Base-by-base conservation (phyloP, 2,113 vertebrate species). In the Clupea harengus region DNA sequence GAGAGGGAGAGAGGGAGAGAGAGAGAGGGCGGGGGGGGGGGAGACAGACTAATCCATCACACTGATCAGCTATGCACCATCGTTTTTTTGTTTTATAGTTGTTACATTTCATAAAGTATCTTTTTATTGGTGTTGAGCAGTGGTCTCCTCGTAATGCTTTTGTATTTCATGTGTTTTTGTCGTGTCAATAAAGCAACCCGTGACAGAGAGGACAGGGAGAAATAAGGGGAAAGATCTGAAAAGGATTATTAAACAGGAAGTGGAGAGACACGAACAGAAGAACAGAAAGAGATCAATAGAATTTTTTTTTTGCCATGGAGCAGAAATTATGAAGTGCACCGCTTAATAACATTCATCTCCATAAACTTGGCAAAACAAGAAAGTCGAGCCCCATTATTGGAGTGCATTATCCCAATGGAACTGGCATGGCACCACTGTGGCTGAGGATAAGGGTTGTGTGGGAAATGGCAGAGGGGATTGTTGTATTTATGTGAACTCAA, bases 211-310 rank as follows among this genome's bases (percentile, higher is more conserved):
- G 28, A 72, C 11, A 32, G 64, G 64, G 64, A 72, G 11, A 72
- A 25, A 72, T 0, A 9, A 72, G 28, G 39, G 39, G 39, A 39
- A 60, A 78, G 28, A 32, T 28, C 39, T 32, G 28, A 13, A 32
- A 11, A 32, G 72, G 28, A 78, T 78, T 32, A 39, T 13, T 44
- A 78, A 4, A 78, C 72, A 78, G 25, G 72, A 78, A 78, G 13
- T 13, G 28, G 28, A 78, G 72, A 78, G 28, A 39, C 2, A 72
- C 28, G 0, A 72, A 72, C 15, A 72, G 28, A 72, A 28, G 1
- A 72, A 72, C 64, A 72, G 64, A 72, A 18, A 28, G 60, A 25
- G 72, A 78, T 78, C 72, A 78, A 78, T 78, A 78, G 72, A 78
- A 39, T 44, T 28, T 13, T 44, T 28, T 13, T 15, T 78, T 28